Base-by-base conservation (phyloP, 2,113 vertebrate genomes). In the Ariopsis seemanni region DNA sequence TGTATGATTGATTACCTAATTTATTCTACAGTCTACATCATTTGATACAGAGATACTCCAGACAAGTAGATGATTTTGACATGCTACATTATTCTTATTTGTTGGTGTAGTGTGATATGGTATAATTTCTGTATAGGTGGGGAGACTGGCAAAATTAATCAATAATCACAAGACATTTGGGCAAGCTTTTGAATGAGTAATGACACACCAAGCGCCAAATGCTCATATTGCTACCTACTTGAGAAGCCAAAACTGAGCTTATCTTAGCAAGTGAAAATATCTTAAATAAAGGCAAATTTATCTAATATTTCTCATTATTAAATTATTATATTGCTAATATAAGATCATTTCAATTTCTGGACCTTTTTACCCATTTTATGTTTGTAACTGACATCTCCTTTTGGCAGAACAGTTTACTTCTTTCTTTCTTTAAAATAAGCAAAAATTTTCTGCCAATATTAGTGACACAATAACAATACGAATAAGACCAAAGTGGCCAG, bases 31-130 rank as follows among this genome's bases (percentile, higher is more conserved):
- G 79, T 34, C 79, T 60, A 62, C 18, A 60, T 42, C 18, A 48
- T 82, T 82, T 82, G 15, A 80, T 30, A 80, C n/a, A 2, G n/a
- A 80, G 77, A 80, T 57, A 20, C 79, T 42, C 18, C 17, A 62
- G 58, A 82, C 55, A 22, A 60, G 79, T 60, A 9, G 79, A 42
- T 82, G 79, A 60, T 82, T 60, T 62, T 62, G 55, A 30, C 30
- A 42, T 22, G 79, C 79, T 82, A 22, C 79, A 60, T 81, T 81
- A 81, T 81, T 82, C 30, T 82, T 82, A 62, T 82, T 82, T 82
- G 27, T 62, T 27, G 62, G 57, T 42, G 57, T 82, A 42, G 42
- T 42, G 42, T 4, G 55, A 58, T 58, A 34, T 80, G 27, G 7
- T 20, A 27, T 30, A 2, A 62, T 60, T 81, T 81, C 55, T 22